Percentiles rank a stretch among this genome's conserved stretches.
These are phyloP conservation scores for Pangasius macronema DNA, from an alignment of 2,797 vertebrate species.

Conservation along the genomic window DNA sequence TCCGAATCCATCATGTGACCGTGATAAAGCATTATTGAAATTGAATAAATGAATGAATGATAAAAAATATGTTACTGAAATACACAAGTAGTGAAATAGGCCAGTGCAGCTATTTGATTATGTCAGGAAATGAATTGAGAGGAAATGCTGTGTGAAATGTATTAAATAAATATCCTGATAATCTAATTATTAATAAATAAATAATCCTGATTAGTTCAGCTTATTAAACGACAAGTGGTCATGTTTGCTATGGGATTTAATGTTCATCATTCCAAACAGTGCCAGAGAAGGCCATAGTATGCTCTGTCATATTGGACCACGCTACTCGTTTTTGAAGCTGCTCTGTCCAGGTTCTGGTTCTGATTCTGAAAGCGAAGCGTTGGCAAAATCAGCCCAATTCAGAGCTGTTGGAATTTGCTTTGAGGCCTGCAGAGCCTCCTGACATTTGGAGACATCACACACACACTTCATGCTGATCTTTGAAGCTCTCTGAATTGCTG, in stretches of 20 bases:
- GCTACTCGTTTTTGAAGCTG: background rate
- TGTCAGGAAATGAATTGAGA: background rate
- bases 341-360: background rate
- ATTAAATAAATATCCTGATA: background rate
- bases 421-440: background rate
- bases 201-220: background rate
- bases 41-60: background rate
- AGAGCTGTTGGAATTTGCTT: background rate
- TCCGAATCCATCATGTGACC: background rate
- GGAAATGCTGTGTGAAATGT: background rate
- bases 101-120: background rate
- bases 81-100: background rate
- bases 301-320: background rate
- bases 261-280: background rate
- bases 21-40: background rate
- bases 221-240: background rate
- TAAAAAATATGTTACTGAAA: background rate
- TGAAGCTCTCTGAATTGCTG: conserved; percentile 25
- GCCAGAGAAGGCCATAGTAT: background rate
- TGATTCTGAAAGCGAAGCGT: background rate
- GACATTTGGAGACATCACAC: conserved; percentile 23
- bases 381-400: background rate
- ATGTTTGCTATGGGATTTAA: background rate
- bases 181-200: background rate
- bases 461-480: conserved; percentile 35